Evolutionary conservation across 2,888 invertebrate genomes (phyloP).

Genomic region (Polylopha cassiicola): DNA sequence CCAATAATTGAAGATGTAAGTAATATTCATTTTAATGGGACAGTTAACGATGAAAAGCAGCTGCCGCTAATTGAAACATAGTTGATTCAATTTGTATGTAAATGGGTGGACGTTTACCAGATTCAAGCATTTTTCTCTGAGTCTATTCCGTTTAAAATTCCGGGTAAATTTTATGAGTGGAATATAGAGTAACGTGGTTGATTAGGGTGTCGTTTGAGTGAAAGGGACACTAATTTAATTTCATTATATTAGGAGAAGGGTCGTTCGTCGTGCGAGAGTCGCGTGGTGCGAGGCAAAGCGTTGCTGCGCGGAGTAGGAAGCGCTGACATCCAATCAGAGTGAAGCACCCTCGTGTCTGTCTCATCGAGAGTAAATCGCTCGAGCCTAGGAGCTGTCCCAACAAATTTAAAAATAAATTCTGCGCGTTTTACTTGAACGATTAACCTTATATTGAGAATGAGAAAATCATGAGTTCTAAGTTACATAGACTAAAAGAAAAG

Average conservation of each 20-base stretch:
- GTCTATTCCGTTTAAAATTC: no score
- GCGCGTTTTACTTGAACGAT: constrained; percentile 11
- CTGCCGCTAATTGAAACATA: constrained; percentile 21
- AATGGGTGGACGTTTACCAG: constrained; percentile 16
- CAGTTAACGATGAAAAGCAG: constrained; percentile 16
- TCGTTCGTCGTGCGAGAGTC: constrained; percentile 40
- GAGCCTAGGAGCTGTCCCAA: constrained; percentile 30
- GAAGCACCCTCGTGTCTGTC: constrained; percentile 55
- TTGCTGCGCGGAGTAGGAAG: constrained; percentile 30
- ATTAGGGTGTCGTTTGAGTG: constrained; percentile 32
- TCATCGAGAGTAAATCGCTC: constrained; percentile 62
- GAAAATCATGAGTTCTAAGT: background rate
- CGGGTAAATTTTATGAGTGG: constrained; percentile 12
- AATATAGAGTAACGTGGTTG: constrained; percentile 11
- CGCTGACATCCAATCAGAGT: constrained; percentile 63
- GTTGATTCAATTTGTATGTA: constrained; percentile 24
- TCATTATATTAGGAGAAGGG: constrained; percentile 48
- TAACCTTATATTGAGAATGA: constrained; percentile 5
- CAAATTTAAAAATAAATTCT: constrained; percentile 29
- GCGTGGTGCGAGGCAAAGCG: constrained; percentile 32
- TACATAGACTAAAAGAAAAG: no score
- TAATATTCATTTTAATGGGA: constrained; percentile 9
- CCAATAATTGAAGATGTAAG: no score
- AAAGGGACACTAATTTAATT: constrained; percentile 54
- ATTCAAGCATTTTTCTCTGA: constrained; percentile 6